phyloP scores from a whole-genome alignment of 2,797 vertebrate genomes.

The Acipenser ruthenus region DNA sequence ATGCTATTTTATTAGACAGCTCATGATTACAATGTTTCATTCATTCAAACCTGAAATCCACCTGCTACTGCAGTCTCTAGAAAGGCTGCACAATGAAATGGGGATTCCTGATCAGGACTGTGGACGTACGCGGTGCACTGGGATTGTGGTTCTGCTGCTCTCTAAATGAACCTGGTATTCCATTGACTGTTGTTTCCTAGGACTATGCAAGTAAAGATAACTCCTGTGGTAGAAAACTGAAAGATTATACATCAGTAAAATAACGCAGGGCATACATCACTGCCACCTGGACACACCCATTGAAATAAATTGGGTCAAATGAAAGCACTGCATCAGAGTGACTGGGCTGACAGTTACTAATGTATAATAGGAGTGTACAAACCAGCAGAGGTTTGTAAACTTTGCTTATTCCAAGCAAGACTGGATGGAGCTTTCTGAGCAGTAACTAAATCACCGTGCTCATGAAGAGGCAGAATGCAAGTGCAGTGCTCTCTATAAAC shows the following conservation, averaged over 20 bases:
- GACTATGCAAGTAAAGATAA: constrained; percentile 80
- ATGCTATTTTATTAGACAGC: no score
- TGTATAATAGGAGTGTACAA: constrained; percentile 99
- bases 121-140: no score
- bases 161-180: constrained; percentile 35
- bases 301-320: constrained; percentile 98
- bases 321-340: constrained; percentile 89
- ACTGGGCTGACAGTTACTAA: constrained; percentile 97
- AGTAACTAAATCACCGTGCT: constrained; percentile 60
- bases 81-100: no score
- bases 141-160: no score
- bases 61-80: no score
- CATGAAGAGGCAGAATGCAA: constrained; percentile 21
- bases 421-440: constrained; percentile 47
- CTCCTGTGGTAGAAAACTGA: constrained; percentile 74
- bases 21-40: no score
- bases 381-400: constrained; percentile 97
- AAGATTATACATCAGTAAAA: constrained; percentile 98
- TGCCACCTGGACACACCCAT: constrained; percentile 95
- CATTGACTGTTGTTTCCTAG: constrained; percentile 55
- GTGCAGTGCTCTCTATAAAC: constrained; percentile 36
- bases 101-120: no score
- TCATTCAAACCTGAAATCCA: no score
- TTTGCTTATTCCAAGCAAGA: constrained; percentile 85
- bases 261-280: constrained; percentile 94